A percentile compares a stretch with the other conserved stretches of the same genome.
Evolutionary conservation across 2,888 invertebrate species (phyloP).

Genomic region (Parnassius mnemosyne): DNA sequence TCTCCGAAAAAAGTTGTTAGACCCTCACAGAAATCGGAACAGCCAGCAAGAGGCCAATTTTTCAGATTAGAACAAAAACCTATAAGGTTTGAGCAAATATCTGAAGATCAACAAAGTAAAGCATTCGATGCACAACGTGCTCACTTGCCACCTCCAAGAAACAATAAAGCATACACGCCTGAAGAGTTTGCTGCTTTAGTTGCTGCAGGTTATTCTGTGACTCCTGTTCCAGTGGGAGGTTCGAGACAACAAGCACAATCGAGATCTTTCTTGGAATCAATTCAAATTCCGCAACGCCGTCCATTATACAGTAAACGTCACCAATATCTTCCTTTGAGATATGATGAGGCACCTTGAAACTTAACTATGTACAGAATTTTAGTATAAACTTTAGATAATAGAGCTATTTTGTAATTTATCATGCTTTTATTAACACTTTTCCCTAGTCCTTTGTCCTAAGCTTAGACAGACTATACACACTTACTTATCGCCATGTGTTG

Average conservation of each 20-base stretch:
- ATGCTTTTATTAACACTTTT: not conserved
- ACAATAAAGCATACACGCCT: slow-evolving; percentile 75
- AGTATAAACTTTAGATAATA: slow-evolving; percentile 56
- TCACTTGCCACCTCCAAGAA: slow-evolving; percentile 72
- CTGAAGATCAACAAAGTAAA: slow-evolving; percentile 55
- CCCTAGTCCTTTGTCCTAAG: too few relatives aligned
- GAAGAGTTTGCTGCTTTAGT: slow-evolving; percentile 74
- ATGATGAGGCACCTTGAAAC: slow-evolving; percentile 69
- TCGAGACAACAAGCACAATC: slow-evolving; percentile 61
- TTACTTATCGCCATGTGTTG: too few relatives aligned
- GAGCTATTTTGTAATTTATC: slow-evolving; percentile 32
- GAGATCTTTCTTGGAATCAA: slow-evolving; percentile 54
- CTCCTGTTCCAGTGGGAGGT: slow-evolving; percentile 69
- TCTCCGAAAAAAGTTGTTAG: slow-evolving; percentile 58
- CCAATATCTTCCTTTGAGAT: slow-evolving; percentile 69
- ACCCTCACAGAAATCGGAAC: slow-evolving; percentile 31
- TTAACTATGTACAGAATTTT: slow-evolving; percentile 57
- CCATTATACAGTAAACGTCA: slow-evolving; percentile 50
- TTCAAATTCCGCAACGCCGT: slow-evolving; percentile 41
- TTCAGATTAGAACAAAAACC: slow-evolving; percentile 38
- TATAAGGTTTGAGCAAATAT: slow-evolving; percentile 43
- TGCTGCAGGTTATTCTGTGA: slow-evolving; percentile 74
- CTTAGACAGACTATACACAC: too few relatives aligned
- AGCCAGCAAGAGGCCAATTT: slow-evolving; percentile 35
- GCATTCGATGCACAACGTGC: slow-evolving; percentile 63